Conservation (phyloP, 2,113 vertebrate species). For the Enhydra lutris region DNA sequence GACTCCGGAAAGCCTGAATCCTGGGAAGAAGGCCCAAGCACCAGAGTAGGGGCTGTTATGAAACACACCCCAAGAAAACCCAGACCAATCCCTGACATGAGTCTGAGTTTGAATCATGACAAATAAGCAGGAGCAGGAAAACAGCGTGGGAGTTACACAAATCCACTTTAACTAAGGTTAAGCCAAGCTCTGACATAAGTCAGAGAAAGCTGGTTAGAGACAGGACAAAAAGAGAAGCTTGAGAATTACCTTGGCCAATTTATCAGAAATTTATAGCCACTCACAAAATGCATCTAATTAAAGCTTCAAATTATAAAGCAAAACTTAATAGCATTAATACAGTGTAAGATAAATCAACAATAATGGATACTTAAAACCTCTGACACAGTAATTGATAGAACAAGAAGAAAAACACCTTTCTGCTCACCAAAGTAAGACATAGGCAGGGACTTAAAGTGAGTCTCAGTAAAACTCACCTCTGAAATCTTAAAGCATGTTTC, state of each 20-base stretch:
- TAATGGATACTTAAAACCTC: not conserved
- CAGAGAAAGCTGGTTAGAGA: not conserved
- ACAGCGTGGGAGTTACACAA: not conserved
- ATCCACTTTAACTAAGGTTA: too few species aligned
- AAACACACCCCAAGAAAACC: not conserved
- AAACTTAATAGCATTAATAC: not conserved
- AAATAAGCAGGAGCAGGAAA: not conserved
- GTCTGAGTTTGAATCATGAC: not conserved
- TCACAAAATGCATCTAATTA: not conserved
- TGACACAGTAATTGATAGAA: not conserved
- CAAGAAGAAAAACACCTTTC: not conserved
- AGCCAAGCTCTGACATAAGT: not conserved
- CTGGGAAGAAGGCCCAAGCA: not conserved
- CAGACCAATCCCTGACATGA: not conserved
- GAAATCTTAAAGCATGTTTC: not conserved
- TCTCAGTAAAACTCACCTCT: not conserved
- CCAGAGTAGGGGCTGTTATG: not conserved
- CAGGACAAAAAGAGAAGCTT: not conserved
- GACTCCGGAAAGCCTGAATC: not conserved
- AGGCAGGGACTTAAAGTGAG: not conserved
- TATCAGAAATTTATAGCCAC: not conserved
- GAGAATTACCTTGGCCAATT: not conserved
- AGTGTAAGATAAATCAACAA: not conserved
- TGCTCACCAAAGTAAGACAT: not conserved
- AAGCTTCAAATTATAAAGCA: not conserved